Evolutionary conservation across 64 coral and sea anemone genomes (phyloP).

Genomic region (Hydrozoanthus tunicans): DNA sequence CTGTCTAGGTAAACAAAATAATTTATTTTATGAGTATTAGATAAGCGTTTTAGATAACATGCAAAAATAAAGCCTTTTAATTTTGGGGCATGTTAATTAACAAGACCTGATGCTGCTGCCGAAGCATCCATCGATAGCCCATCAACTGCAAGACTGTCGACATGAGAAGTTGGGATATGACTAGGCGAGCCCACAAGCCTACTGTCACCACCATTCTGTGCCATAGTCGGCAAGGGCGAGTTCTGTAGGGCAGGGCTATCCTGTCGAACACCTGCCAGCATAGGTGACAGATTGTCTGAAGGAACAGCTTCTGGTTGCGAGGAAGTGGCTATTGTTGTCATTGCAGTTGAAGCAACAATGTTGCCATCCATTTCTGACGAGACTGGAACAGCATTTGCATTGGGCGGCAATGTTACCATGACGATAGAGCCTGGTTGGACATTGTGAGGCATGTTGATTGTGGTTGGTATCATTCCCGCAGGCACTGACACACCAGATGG

Average conservation of each 20-base stretch:
- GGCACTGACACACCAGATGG: constrained; percentile 59
- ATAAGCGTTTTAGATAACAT: neutral
- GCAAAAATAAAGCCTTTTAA: neutral
- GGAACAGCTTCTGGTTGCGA: constrained; percentile 67
- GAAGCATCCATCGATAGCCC: constrained; percentile 42
- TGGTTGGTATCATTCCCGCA: constrained; percentile 66
- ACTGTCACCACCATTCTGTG: constrained; percentile 84
- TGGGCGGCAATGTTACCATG: constrained; percentile 86
- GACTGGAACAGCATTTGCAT: constrained; percentile 72
- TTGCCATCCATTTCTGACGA: constrained; percentile 72
- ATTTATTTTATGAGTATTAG: constrained; percentile 10
- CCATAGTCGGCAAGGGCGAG: constrained; percentile 89
- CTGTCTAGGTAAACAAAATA: constrained; percentile 15
- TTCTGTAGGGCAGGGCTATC: constrained; percentile 80
- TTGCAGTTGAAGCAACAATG: constrained; percentile 51
- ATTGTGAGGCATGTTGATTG: constrained; percentile 68
- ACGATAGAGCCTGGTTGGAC: constrained; percentile 72
- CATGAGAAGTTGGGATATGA: constrained; percentile 57
- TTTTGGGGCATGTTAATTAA: constrained; percentile 21
- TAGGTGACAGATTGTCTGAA: constrained; percentile 74
- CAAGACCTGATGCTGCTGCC: constrained; percentile 42
- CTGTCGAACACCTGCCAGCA: constrained; percentile 74
- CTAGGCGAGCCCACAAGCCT: constrained; percentile 72
- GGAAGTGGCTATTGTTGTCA: constrained; percentile 63
- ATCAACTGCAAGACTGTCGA: constrained; percentile 55